Evolutionary conservation across 2,113 vertebrate species (phyloP), one percentile per base, ranked within the genome.

Genomic region (Forbesichthys papilliferus): DNA sequence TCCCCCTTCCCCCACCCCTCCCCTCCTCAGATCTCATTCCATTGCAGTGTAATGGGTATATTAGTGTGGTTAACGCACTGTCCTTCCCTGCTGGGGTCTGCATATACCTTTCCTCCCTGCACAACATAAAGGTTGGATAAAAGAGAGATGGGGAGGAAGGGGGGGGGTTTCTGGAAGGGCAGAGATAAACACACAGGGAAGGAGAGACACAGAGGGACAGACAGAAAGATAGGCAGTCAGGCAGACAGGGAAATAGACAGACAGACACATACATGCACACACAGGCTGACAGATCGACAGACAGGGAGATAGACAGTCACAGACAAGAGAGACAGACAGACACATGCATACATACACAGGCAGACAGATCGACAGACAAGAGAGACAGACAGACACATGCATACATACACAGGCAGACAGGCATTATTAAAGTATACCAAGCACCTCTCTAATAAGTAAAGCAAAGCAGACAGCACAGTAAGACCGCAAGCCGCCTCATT

Each of bases 51-150:
- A 86, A 88, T 87, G 74, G 85, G 77, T 90, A 88, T 87, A 85
- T 90, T 81, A 86, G 84, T 85, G 84, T 86, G 88, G 66, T 84
- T 87, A 90, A 87, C 86, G 86, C 85, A 81, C 82, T 81, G 85
- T 87, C 86, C 87, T 27, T 27, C 5, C 85, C 80, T 79, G 64
- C 76, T 68, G 78, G 77, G 76, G 74, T 70, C 73, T 54, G 52
- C 73, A 18, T 79, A 73, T 81, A 84, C 85, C 80, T 85, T 80
- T 76, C 27, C 77, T 49, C 68, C 68, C 71, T 71, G 69, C 42
- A 70, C 9, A 34, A 7, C 11, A 52, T 34, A 20, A 65, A 42
- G 55, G 27, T 27, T 27, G 27, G 27, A n/a, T 10, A 52, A 46
- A 47, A 18, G 68, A n/a, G 18, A 53, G 62, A 66, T 59, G 64